Conservation (phyloP, 2,888 invertebrate species). For the Ophion ellenae region DNA sequence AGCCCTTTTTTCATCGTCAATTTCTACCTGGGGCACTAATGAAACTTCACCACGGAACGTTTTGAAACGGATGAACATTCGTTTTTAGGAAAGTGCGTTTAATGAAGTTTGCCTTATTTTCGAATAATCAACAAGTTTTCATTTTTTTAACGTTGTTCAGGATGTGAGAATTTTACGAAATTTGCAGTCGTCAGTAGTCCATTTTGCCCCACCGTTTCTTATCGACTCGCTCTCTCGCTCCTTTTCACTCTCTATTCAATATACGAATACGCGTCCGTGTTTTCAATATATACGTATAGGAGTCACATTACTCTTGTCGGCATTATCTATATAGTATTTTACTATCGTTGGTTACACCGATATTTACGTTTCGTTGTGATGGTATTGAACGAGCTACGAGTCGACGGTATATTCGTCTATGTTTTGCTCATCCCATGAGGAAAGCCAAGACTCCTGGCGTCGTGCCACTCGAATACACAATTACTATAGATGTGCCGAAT, state of each 20-base stretch:
- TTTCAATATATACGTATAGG: constrained; percentile 1
- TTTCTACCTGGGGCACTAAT: too few relatives aligned
- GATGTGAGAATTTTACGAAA: neutral
- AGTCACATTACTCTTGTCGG: constrained; percentile 13
- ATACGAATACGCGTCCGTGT: neutral
- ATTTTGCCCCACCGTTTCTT: neutral
- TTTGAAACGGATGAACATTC: too few relatives aligned
- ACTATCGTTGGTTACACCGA: constrained; percentile 20
- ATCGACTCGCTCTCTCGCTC: constrained; percentile 6
- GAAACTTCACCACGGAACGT: too few relatives aligned
- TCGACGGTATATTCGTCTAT: neutral
- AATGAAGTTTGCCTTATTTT: too few relatives aligned
- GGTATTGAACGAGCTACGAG: neutral
- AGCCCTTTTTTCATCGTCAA: too few relatives aligned
- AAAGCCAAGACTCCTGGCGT: constrained; percentile 42
- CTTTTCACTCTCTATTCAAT: neutral
- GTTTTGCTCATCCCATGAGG: constrained; percentile 37
- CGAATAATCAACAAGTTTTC: too few relatives aligned
- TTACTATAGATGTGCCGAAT: constrained; percentile 1
- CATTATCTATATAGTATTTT: neutral
- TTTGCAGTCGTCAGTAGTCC: neutral
- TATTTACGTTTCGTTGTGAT: neutral
- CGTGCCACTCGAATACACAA: constrained; percentile 27
- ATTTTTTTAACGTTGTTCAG: neutral
- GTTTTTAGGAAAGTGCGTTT: too few relatives aligned